Evolutionary conservation across 2,113 vertebrate genomes (phyloP), one percentile per base, ranked within the genome.

Genomic region (Brienomyrus brachyistius): DNA sequence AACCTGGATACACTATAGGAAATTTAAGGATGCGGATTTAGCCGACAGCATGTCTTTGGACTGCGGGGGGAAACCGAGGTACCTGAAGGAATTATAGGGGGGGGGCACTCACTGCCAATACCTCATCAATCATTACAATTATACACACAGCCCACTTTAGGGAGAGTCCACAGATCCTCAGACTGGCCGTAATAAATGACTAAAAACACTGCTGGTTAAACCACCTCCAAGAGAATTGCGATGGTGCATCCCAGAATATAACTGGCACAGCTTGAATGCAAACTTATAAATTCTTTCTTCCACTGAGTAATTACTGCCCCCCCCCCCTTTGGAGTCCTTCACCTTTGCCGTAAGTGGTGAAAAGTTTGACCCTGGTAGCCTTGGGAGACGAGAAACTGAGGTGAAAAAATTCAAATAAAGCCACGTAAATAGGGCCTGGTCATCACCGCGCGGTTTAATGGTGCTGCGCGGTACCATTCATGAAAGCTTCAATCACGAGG

Each of bases 381-480:
- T 90, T 90, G 90, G 91, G 89, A 90, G 88, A 91, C 43, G 47
- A 84, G 52, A 88, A 90, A 48, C 43, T n/a, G 62, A 89, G 74
- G 77, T 19, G 88, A 89, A 91, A 91, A 48, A 89, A 92, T 91
- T 86, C 89, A 87, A 90, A 89, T 90, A 85, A 89, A 88, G 52
- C 27, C 45, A 62, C 80, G 59, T 86, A 86, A 50, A 51, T 82
- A 80, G 5, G 17, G 74, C 5, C 5, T 83, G 89, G 50, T 35
- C 50, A 51, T 11, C 27, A 7, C 21, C 13, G 1, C 35, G 10
- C n/a, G 23, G 15, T 52, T 17, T 40, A 62, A 88, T 48, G 48
- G 66, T 7, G 80, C 54, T 21, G 62, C 52, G n/a, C 70, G 47
- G 51, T 85, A 59, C 85, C 86, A 56, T 90, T 91, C 90, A 91